Evolutionary conservation across 2,113 vertebrate species (phyloP).

Genomic region (Beaufortia kweichowensis): DNA sequence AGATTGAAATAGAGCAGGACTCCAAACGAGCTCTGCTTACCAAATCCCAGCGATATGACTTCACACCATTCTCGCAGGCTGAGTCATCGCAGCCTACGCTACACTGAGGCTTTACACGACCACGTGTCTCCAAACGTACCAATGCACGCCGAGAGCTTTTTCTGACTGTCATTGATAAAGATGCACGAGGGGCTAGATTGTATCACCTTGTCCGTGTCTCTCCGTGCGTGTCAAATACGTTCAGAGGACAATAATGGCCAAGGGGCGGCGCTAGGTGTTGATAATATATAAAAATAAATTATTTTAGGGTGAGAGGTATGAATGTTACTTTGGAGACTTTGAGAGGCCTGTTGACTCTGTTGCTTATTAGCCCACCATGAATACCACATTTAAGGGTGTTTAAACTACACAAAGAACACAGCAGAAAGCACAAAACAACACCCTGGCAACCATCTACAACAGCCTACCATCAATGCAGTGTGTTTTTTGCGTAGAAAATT

Average conservation of each 20-base stretch:
- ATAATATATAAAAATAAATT: not conserved
- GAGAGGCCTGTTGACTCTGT: too few relatives aligned
- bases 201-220: conserved; percentile 14
- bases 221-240: not conserved
- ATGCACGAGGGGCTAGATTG: conserved; percentile 13
- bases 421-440: not conserved
- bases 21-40: conserved; percentile 7
- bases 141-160: conserved; percentile 11
- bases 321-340: not conserved
- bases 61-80: conserved; percentile 55
- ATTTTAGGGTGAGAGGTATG: not conserved
- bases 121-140: conserved; percentile 19
- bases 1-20: conserved; percentile 43
- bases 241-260: not conserved
- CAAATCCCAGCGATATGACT: conserved; percentile 56
- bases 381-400: too few relatives aligned
- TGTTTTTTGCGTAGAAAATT: too few relatives aligned
- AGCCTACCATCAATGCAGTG: not conserved
- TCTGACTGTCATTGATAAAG: conserved; percentile 31
- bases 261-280: not conserved
- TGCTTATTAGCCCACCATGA: too few relatives aligned
- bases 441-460: not conserved
- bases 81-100: conserved; percentile 56
- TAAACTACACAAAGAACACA: not conserved
- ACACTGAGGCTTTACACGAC: conserved; percentile 2